Evolutionary conservation across 2,113 vertebrate species (phyloP).

Genomic region (Phylloscopus whistleri): DNA sequence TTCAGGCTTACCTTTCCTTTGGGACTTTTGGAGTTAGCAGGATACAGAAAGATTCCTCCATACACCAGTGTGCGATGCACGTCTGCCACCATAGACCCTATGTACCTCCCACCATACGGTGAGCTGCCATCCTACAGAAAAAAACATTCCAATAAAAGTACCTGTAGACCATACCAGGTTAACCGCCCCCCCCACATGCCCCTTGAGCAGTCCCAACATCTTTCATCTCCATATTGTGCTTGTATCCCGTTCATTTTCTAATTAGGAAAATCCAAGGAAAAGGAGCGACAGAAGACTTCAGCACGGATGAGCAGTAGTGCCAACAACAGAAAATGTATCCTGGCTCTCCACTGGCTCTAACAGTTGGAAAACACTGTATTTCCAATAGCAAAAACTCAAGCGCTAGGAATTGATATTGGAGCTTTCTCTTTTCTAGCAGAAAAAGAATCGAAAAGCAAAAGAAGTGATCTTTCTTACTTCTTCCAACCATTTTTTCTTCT

Average conservation of each 20-base stretch:
- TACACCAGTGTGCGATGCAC: slow-evolving; percentile 96
- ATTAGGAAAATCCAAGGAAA: not conserved
- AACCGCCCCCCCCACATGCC: not conserved
- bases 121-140: slow-evolving; percentile 85
- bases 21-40: slow-evolving; percentile 89
- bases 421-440: not conserved
- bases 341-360: not conserved
- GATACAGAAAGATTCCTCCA: slow-evolving; percentile 95
- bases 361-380: not conserved
- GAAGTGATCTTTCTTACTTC: not conserved
- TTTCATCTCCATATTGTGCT: not conserved
- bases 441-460: not conserved
- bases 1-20: slow-evolving; percentile 86
- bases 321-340: not conserved
- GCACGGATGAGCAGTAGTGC: not conserved
- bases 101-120: slow-evolving; percentile 86
- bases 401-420: not conserved
- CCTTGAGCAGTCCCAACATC: not conserved
- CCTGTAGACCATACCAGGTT: not conserved
- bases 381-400: not conserved
- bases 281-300: not conserved
- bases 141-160: not conserved
- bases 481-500: not conserved
- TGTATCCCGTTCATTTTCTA: not conserved
- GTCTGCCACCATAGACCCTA: slow-evolving; percentile 97